These are phyloP conservation scores for Proterorhinus semilunaris DNA, from an alignment of 2,113 vertebrate species.

Conservation along the genomic window DNA sequence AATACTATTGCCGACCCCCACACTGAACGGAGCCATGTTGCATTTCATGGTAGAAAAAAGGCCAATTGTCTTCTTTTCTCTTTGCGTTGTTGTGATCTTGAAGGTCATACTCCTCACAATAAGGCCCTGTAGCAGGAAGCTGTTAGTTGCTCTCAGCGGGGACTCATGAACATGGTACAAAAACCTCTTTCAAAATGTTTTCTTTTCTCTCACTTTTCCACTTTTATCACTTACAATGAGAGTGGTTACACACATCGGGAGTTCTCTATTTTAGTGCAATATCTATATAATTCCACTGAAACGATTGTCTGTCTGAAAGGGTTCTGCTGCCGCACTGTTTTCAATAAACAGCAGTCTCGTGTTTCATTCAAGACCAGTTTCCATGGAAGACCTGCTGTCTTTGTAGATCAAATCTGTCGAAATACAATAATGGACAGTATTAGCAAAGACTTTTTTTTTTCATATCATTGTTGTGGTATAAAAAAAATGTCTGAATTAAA, in stretches of 20 bases:
- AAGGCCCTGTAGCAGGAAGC: constrained; percentile 43
- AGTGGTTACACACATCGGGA: constrained; percentile 1
- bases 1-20: neutral
- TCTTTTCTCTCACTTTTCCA: neutral
- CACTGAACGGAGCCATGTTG: neutral
- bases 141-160: constrained; percentile 48
- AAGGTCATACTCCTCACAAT: constrained; percentile 43
- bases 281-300: neutral
- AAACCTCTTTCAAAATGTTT: constrained; percentile 29
- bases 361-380: constrained; percentile 13
- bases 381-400: neutral
- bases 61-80: constrained; percentile 33
- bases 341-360: neutral
- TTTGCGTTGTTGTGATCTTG: constrained; percentile 28
- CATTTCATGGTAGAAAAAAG: neutral
- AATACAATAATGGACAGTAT: neutral
- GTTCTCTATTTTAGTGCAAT: constrained; percentile 8
- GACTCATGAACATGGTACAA: constrained; percentile 15
- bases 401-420: neutral
- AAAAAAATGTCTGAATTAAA: neutral
- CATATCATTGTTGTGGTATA: neutral
- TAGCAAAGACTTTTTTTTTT: neutral
- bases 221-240: constrained; percentile 1
- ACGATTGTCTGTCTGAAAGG: neutral
- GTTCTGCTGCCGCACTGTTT: neutral